A percentile compares a stretch with the other conserved stretches of the same genome.
Evolutionary conservation across 2,888 invertebrate genomes (phyloP).

Genomic region (Lepetodrilus schrolli): DNA sequence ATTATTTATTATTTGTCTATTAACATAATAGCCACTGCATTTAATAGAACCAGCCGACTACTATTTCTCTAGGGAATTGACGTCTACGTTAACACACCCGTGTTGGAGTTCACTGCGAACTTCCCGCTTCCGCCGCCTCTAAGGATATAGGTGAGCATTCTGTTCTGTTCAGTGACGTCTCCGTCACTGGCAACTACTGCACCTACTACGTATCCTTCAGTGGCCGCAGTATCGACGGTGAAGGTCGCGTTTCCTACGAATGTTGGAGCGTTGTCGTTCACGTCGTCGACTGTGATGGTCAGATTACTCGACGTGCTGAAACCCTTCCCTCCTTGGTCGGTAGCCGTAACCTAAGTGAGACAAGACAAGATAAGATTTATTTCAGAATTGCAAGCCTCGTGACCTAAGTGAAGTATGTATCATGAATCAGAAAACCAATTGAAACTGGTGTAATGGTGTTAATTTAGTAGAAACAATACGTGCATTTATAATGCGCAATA

Average conservation of each 20-base stretch:
- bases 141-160: constrained; percentile 12
- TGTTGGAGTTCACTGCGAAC: constrained; percentile 13
- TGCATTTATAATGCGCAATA: too few species aligned
- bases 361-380: too few species aligned
- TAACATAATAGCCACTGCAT: too few species aligned
- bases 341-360: constrained; percentile 37
- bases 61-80: too few species aligned
- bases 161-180: constrained; percentile 19
- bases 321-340: constrained; percentile 41
- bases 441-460: too few species aligned
- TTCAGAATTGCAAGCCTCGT: too few species aligned
- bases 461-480: too few species aligned
- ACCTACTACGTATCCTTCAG: neutral
- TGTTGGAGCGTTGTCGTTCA: constrained; percentile 29
- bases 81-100: constrained; percentile 13
- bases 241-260: neutral
- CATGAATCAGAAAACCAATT: too few species aligned
- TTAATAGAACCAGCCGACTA: too few species aligned
- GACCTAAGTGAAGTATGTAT: too few species aligned
- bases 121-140: constrained; percentile 21
- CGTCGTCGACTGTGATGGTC: constrained; percentile 30
- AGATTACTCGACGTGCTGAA: constrained; percentile 33
- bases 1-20: too few species aligned
- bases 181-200: constrained; percentile 4
- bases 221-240: neutral